Conservation (phyloP, 2,797 vertebrate genomes). For the Cuniculus paca region DNA sequence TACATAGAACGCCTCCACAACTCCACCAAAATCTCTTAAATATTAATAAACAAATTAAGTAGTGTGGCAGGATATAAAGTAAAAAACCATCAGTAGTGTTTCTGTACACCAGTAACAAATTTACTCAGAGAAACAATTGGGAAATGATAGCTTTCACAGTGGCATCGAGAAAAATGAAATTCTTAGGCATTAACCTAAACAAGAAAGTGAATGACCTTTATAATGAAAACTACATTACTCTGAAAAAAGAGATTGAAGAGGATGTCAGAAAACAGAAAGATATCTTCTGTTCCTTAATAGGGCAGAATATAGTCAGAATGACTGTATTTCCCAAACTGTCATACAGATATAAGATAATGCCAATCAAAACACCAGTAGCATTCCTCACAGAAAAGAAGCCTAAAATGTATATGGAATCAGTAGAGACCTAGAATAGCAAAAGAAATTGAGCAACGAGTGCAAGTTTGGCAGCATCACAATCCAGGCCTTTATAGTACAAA, state of each 20-base stretch:
- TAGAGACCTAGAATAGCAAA: background rate
- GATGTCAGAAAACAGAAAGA: background rate
- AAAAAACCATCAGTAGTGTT: background rate
- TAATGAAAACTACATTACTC: background rate
- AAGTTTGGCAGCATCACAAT: background rate
- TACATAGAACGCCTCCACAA: background rate
- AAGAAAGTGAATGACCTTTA: background rate
- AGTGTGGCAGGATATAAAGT: background rate
- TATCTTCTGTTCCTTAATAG: background rate
- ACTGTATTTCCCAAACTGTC: background rate
- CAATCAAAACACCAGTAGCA: background rate
- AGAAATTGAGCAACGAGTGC: background rate
- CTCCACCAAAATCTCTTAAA: background rate
- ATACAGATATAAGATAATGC: background rate
- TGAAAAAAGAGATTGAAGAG: background rate
- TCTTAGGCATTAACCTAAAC: background rate
- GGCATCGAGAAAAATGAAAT: background rate
- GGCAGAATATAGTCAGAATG: background rate
- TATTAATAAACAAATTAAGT: background rate
- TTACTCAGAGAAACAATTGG: background rate
- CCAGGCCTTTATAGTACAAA: background rate
- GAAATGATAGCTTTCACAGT: background rate
- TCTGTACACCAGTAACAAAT: background rate
- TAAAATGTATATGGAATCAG: background rate
- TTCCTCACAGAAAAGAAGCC: background rate